Evolutionary conservation across 2,797 vertebrate genomes (phyloP).

Genomic region (Dendrocincla fuliginosa): DNA sequence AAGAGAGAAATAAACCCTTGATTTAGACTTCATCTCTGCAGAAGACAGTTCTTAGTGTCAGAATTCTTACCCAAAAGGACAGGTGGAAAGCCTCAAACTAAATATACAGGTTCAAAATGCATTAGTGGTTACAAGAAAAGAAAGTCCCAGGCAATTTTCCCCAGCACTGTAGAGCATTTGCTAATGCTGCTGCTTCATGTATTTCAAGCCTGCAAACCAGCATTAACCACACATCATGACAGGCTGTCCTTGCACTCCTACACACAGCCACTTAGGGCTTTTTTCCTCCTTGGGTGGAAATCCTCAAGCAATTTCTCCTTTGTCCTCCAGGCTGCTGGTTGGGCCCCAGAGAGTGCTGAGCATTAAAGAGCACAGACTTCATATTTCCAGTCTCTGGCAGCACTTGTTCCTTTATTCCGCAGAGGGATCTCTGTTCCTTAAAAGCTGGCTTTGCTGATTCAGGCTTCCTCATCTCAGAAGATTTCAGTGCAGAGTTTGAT

Average conservation of each 20-base stretch:
- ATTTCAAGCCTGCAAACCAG: neutral
- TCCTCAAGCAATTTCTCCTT: neutral
- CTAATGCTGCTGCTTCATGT: neutral
- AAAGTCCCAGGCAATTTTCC: neutral
- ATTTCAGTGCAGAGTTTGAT: slow-evolving; percentile 26
- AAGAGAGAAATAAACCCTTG: neutral
- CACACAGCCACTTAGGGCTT: neutral
- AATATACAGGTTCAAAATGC: neutral
- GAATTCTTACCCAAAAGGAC: neutral
- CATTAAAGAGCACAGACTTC: neutral
- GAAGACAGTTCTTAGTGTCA: neutral
- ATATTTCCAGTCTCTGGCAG: neutral
- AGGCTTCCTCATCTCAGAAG: slow-evolving; percentile 34
- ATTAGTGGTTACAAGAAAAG: neutral
- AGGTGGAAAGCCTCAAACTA: neutral
- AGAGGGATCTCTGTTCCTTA: slow-evolving; percentile 15
- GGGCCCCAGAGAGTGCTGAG: neutral
- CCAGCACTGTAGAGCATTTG: neutral
- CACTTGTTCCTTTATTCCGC: neutral
- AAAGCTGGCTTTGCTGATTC: slow-evolving; percentile 43
- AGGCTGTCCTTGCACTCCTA: neutral
- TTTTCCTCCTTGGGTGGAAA: neutral
- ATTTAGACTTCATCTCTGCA: neutral
- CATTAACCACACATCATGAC: neutral
- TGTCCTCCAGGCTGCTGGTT: neutral